A percentile compares a stretch with the other conserved stretches of the same genome.
Conservation (phyloP, 2,888 invertebrate species). For the Labia minor region DNA sequence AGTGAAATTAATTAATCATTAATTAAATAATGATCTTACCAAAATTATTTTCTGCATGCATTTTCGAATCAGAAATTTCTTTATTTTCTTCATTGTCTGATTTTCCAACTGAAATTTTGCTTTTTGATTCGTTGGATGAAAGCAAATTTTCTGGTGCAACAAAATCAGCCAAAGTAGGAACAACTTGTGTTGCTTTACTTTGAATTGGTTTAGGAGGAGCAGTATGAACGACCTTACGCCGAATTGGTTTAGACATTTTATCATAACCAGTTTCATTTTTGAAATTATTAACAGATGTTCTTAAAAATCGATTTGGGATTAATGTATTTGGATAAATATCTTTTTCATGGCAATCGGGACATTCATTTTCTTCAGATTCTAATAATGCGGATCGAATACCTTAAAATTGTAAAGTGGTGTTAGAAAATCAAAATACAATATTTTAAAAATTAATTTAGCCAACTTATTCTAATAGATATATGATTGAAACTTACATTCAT, state of each 20-base stretch:
- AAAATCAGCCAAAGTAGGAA: neutral
- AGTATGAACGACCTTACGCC: constrained; percentile 5
- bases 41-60: neutral
- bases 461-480: neutral
- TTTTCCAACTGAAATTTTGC: neutral
- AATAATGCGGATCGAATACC: constrained; percentile 78
- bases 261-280: constrained; percentile 86
- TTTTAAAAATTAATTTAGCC: neutral
- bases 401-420: constrained; percentile 36
- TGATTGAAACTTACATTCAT: constrained; percentile 90
- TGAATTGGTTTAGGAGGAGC: neutral
- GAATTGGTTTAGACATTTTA: constrained; percentile 37
- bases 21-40: neutral
- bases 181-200: neutral
- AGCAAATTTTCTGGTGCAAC: neutral
- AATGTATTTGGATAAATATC: constrained; percentile 86
- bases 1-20: neutral
- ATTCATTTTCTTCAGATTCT: constrained; percentile 90
- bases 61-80: neutral
- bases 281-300: constrained; percentile 80
- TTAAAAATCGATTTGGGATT: constrained; percentile 82
- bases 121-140: neutral
- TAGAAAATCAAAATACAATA: neutral
- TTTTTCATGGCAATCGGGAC: constrained; percentile 87
- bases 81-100: neutral